Evolutionary conservation across 2,888 invertebrate genomes (phyloP), one percentile per base, ranked within the genome.

Genomic region (Acronicta alni): DNA sequence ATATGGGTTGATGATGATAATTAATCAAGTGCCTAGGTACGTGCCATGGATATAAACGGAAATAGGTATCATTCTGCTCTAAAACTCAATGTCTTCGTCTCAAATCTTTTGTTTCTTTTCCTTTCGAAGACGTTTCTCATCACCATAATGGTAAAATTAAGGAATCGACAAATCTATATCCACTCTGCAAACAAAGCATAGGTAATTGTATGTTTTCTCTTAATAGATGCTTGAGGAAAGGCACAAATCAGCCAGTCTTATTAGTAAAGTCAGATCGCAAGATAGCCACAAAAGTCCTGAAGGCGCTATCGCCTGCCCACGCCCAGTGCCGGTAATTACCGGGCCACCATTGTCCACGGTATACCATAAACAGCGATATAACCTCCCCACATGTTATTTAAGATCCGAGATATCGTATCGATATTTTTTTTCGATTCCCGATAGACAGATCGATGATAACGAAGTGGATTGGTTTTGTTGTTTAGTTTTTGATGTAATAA

Each of bases 231-330:
- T 64, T 42, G 45, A 56, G 53, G 58, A 64, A 62, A 62, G 49
- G 32, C 80, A 81, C 81, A 84, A 84, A 85, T 84, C 82, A 77
- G 66, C 47, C 53, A 55, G 53, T 75, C 81, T 85, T 87, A 87
- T 86, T 87, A 88, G 83, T 63, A 77, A 73, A 75, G 58, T 70
- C 66, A 84, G 88, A 88, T 88, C 67, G 67, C 54, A 48, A 78
- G 87, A 88, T 89, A 89, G 84, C 82, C 73, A 42, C 72, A 75
- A 63, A 77, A 68, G 75, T 67, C 61, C 59, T 71, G 69, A 48
- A 51, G 55, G 58, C 66, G 57, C 65, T 77, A 70, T 74, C 60
- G 54, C 38, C 56, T 69, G 61, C 73, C 73, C 73, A 77, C 73
- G 70, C 57, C 65, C 47, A 52, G 14, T 45, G 49, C 49, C 64